Percentiles rank a stretch among this genome's conserved stretches.
phyloP scores from a whole-genome alignment of 2,113 vertebrate species.

The Eurystomus gularis region DNA sequence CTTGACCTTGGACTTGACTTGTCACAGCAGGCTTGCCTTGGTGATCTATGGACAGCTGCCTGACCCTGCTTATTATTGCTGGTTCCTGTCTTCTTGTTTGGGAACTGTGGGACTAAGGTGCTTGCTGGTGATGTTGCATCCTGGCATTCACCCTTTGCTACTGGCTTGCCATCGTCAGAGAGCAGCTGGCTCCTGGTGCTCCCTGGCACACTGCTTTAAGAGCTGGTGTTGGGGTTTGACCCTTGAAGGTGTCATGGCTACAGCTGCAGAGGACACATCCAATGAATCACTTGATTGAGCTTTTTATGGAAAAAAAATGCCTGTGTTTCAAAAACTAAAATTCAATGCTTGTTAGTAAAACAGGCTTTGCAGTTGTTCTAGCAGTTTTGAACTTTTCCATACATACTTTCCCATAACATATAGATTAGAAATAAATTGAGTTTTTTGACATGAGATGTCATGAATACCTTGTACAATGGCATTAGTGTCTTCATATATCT shows the following conservation, averaged over 20 bases:
- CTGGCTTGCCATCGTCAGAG: too few relatives aligned
- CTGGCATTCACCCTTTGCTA: not conserved
- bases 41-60: not conserved
- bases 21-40: not conserved
- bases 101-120: not conserved
- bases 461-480: not conserved
- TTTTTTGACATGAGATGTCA: not conserved
- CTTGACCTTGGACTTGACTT: not conserved
- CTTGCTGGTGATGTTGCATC: not conserved
- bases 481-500: not conserved
- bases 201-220: not conserved
- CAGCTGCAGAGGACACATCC: not conserved
- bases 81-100: not conserved
- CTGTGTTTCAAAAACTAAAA: not conserved
- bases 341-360: not conserved
- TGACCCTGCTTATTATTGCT: not conserved
- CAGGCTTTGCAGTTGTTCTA: not conserved
- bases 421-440: not conserved
- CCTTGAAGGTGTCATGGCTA: not conserved
- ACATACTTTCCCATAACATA: too few relatives aligned
- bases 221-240: not conserved
- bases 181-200: not conserved
- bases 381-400: not conserved
- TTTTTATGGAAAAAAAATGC: not conserved
- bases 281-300: not conserved